These are phyloP conservation scores for Xenopus tropicalis DNA, from an alignment of 2,113 vertebrate genomes.

Conservation along the genomic window UCB_Xtro_10.0 CM004443.2:165797001-165797500, in stretches of 20 bases:
- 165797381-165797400: constrained; percentile 76
- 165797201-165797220: neutral
- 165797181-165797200: too few relatives aligned
- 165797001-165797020: too few relatives aligned
- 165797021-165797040: too few relatives aligned
- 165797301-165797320: constrained; percentile 44
- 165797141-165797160: too few relatives aligned
- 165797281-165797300: constrained; percentile 22
- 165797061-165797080: too few relatives aligned
- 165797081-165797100: too few relatives aligned
- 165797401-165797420: constrained; percentile 49
- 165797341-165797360: constrained; percentile 70
- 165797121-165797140: too few relatives aligned
- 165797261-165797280: constrained; percentile 24
- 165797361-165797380: constrained; percentile 67
- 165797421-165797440: neutral
- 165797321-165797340: constrained; percentile 61
- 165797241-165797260: constrained; percentile 10
- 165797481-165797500: too few relatives aligned
- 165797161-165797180: too few relatives aligned
- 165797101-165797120: too few relatives aligned
- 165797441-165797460: neutral
- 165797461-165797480: too few relatives aligned
- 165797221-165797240: neutral
- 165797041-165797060: too few relatives aligned